These are phyloP conservation scores for Atrichornis clamosus DNA, from an alignment of 2,113 vertebrate genomes.

Conservation along the genomic window DNA sequence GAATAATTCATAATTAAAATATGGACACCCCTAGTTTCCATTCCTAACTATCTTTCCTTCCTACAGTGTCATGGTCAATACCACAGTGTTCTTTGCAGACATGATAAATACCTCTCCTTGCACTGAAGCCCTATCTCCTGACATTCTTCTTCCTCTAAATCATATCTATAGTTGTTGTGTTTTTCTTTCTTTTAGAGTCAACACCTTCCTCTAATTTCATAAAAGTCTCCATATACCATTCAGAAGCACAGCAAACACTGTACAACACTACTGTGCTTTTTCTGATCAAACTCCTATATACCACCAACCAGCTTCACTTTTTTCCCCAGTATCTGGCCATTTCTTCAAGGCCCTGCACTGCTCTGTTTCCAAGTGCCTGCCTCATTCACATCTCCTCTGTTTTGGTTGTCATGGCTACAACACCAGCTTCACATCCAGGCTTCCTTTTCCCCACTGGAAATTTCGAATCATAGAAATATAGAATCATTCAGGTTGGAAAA, in stretches of 20 bases:
- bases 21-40: neutral
- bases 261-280: neutral
- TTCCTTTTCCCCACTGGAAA: neutral
- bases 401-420: conserved; percentile 52
- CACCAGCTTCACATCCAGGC: neutral
- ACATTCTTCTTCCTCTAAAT: neutral
- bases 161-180: neutral
- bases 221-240: neutral
- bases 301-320: neutral
- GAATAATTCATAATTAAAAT: neutral
- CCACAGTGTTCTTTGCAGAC: neutral
- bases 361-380: neutral
- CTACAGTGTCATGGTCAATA: neutral
- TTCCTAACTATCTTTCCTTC: neutral
- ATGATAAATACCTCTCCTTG: neutral
- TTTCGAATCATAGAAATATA: neutral
- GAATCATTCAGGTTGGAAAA: neutral
- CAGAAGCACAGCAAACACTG: neutral
- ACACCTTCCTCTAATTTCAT: neutral
- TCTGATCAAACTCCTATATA: neutral
- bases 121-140: neutral
- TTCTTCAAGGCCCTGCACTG: neutral
- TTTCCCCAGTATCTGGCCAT: neutral
- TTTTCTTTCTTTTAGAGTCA: neutral
- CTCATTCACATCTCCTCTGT: neutral